Base-by-base conservation (phyloP, 2,888 invertebrate species). In the Parochlus steinenii region DNA sequence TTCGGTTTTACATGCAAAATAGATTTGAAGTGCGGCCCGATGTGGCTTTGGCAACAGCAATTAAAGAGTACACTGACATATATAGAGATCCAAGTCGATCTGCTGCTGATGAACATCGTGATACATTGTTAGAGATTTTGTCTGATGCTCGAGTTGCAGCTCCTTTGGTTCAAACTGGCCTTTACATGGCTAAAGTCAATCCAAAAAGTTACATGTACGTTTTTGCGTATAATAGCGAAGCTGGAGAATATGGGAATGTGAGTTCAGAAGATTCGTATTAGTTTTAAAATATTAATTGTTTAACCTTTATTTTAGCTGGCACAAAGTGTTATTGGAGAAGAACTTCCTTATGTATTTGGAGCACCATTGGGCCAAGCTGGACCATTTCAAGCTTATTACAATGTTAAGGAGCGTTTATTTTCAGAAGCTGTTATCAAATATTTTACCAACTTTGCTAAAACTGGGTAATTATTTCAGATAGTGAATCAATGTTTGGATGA, bases 391-490 rank as follows among this genome's bases (percentile, higher is more conserved):
- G 65, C 68, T 31, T 73, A 74, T 47, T 89, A 80, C 58, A 80
- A 76, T 24, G 67, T 68, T 39, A 69, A 72, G 39, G 90, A 90
- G 58, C 71, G 69, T 48, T 64, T 80, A 31, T 69, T 90, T 39
- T 81, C 87, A 31, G 85, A 87, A 62, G 74, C 76, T 19, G 69
- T 87, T 47, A 89, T 90, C 81, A 71, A 77, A 43, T 73, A 81
- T 56, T 87, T 86, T 80, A 76, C 80, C 40, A 89, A 89, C 60
- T 90, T 90, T 49, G 86, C 83, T 3, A 79, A 81, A 58, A 75
- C 78, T 37, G 89, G 89, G 89, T 87, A 62, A 68, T 71, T 57
- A 39, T 20, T 29, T 29, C 14, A n/a, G 5, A 14, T 18, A 19
- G 6, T 27, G 15, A 18, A 17, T 12, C 18, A 27, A 37, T 25